A percentile compares a stretch with the other conserved stretches of the same genome.
These are phyloP conservation scores for Hycleus cichorii DNA, from an alignment of 1,140 invertebrate genomes.

Conservation along the genomic window DNA sequence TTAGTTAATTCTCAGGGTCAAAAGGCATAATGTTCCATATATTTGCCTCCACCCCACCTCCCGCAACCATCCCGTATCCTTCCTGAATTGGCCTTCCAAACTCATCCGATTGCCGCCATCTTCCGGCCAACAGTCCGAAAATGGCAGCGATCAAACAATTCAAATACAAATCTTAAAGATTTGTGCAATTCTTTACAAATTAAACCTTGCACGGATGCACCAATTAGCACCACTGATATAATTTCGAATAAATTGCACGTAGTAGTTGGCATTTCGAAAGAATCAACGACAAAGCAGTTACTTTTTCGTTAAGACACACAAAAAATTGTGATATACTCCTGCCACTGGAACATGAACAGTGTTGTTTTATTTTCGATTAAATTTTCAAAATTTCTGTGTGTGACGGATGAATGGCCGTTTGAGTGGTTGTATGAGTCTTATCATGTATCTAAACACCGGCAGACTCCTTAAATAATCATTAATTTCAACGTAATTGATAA, in stretches of 20 bases:
- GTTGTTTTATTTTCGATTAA: conserved; percentile 11
- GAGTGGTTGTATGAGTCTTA: conserved; percentile 5
- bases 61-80: background rate
- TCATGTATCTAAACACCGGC: conserved; percentile 15
- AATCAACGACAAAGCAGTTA: conserved; percentile 17
- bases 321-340: conserved; percentile 26
- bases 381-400: too few species aligned
- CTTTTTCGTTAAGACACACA: conserved; percentile 6
- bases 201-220: too few species aligned
- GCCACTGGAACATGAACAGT: conserved; percentile 22
- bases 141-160: too few species aligned
- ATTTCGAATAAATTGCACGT: too few species aligned
- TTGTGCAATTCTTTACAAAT: too few species aligned
- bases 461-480: conserved; percentile 24
- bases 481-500: too few species aligned
- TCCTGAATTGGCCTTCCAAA: background rate
- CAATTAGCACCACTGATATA: too few species aligned
- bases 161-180: too few species aligned
- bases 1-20: conserved; percentile 23
- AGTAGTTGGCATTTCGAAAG: background rate
- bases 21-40: conserved; percentile 18
- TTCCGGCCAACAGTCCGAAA: too few species aligned
- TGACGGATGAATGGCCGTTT: too few species aligned
- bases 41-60: conserved; percentile 3
- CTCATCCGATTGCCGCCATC: background rate